phyloP scores from a whole-genome alignment of 1,140 invertebrate genomes.

The Sminthurinus signatus region DNA sequence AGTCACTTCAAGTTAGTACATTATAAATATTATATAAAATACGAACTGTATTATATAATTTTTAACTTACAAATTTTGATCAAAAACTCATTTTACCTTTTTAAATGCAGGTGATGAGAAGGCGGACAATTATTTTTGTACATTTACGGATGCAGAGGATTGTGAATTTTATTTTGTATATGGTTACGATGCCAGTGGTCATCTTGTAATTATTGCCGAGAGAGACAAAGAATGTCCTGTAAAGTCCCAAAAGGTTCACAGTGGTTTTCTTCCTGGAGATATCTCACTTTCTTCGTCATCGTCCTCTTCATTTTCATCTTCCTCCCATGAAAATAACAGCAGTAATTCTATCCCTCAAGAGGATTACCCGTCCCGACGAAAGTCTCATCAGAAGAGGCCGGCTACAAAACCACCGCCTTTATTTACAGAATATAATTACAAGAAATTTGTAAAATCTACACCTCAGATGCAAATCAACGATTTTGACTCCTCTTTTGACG shows the following conservation, averaged over 20 bases:
- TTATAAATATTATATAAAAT: constrained; percentile 1
- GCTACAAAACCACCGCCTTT: not conserved
- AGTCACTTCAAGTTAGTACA: constrained; percentile 10
- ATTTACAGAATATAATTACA: too few relatives aligned
- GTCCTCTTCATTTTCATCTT: not conserved
- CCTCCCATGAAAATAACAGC: not conserved
- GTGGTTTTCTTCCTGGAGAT: not conserved
- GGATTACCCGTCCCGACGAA: not conserved
- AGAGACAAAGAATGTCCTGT: constrained; percentile 9
- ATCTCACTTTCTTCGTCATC: not conserved
- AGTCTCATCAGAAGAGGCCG: not conserved
- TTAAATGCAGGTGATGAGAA: constrained; percentile 13
- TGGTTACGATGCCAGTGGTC: constrained; percentile 1
- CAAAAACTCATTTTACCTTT: too few relatives aligned
- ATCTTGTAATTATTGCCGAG: constrained; percentile 3
- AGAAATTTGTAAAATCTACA: too few relatives aligned
- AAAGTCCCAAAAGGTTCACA: not conserved
- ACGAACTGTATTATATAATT: not conserved
- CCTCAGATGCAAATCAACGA: too few relatives aligned
- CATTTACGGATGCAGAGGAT: constrained; percentile 2
- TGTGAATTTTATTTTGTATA: constrained; percentile 13
- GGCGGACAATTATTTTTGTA: not conserved
- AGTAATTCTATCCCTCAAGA: not conserved
- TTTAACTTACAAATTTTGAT: not conserved
- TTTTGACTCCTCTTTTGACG: too few relatives aligned